These are phyloP conservation scores for Meloe dianella DNA, from an alignment of 2,888 invertebrate genomes.

Conservation along the genomic window DNA sequence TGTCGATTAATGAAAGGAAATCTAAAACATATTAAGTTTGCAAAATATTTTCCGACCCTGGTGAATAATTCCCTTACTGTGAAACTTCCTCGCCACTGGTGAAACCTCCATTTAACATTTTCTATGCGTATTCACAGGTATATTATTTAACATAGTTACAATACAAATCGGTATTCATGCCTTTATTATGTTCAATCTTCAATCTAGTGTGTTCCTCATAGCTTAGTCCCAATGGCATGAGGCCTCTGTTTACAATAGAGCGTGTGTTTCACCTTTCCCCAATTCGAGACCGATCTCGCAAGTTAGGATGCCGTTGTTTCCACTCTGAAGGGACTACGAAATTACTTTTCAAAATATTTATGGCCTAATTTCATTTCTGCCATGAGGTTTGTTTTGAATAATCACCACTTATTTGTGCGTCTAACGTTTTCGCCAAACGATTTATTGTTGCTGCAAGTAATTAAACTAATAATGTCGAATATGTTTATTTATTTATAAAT, in stretches of 20 bases:
- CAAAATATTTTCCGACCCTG: conserved; percentile 38
- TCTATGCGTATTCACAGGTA: conserved; percentile 32
- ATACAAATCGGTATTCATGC: conserved; percentile 49
- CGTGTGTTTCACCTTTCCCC: conserved; percentile 34
- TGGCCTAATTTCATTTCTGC: conserved; percentile 39
- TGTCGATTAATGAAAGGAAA: conserved; percentile 29
- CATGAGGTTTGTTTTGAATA: conserved; percentile 31
- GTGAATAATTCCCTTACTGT: conserved; percentile 36
- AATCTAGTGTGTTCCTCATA: conserved; percentile 41
- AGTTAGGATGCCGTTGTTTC: conserved; percentile 28
- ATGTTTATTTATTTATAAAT: neutral
- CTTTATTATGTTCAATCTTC: conserved; percentile 50
- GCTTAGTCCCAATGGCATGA: conserved; percentile 21
- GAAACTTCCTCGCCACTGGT: neutral
- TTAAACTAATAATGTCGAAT: conserved; percentile 1
- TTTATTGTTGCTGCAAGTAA: conserved; percentile 1
- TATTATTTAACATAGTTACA: conserved; percentile 45
- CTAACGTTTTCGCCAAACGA: neutral
- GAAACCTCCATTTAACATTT: conserved; percentile 33
- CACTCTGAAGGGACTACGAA: conserved; percentile 38
- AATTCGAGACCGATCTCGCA: conserved; percentile 31
- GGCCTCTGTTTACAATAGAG: conserved; percentile 34
- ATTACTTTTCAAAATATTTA: conserved; percentile 48
- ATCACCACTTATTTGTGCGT: conserved; percentile 25
- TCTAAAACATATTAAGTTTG: conserved; percentile 32